phyloP scores from a whole-genome alignment of 2,113 vertebrate species.

The Pao palembangensis region DNA sequence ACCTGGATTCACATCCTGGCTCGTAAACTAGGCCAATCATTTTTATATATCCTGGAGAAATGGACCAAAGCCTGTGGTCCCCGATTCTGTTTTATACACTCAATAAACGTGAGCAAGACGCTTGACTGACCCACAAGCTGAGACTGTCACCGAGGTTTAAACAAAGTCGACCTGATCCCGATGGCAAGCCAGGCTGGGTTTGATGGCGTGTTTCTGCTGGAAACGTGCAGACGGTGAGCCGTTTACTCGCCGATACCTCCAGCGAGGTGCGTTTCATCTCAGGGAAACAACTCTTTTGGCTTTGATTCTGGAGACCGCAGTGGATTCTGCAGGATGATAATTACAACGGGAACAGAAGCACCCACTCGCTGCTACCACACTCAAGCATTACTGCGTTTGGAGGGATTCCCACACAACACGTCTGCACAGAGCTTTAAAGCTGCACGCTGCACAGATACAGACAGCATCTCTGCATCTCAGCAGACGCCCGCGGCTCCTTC shows the following conservation, averaged over 20 bases:
- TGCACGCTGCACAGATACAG: background rate
- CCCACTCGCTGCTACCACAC: slow-evolving; percentile 25
- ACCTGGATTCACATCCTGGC: too few species aligned
- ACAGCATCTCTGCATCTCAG: background rate
- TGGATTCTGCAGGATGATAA: slow-evolving; percentile 41
- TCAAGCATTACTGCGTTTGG: slow-evolving; percentile 34
- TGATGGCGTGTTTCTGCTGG: background rate
- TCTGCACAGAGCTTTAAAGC: slow-evolving; percentile 30
- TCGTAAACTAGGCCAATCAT: too few species aligned
- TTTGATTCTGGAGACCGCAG: slow-evolving; percentile 38
- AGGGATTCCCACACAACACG: slow-evolving; percentile 44
- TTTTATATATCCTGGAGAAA: too few species aligned
- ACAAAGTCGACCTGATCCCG: too few species aligned
- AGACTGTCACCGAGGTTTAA: too few species aligned
- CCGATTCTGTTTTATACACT: too few species aligned
- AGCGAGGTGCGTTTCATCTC: slow-evolving; percentile 19
- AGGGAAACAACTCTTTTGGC: slow-evolving; percentile 11
- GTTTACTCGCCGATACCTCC: slow-evolving; percentile 31
- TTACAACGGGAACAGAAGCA: slow-evolving; percentile 34
- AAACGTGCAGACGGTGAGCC: slow-evolving; percentile 17
- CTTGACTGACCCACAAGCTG: too few species aligned
- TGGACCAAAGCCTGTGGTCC: too few species aligned
- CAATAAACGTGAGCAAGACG: too few species aligned
- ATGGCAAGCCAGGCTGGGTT: too few species aligned
- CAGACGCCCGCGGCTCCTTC: background rate